Conservation (phyloP, 2,113 vertebrate species). For the Dendropsophus ebraccatus region DNA sequence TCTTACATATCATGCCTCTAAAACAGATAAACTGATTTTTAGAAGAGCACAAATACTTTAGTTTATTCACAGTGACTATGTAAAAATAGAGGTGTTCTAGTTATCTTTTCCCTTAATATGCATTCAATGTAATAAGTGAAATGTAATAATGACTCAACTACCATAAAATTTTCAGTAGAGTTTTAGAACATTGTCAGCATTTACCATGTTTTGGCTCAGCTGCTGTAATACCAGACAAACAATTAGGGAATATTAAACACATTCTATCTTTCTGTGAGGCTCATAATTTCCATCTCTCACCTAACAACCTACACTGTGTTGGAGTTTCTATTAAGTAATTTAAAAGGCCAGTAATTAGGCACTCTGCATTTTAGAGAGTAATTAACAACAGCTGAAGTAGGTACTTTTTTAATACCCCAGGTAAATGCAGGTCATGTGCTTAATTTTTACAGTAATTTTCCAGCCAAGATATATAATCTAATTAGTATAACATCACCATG, state of each 20-base stretch:
- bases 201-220: constrained; percentile 33
- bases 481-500: constrained; percentile 34
- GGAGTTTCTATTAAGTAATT: constrained; percentile 58
- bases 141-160: background rate
- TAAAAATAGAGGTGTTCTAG: no score
- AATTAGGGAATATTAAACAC: constrained; percentile 58
- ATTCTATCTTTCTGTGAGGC: constrained; percentile 53
- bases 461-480: constrained; percentile 47
- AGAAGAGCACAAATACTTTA: no score
- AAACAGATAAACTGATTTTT: no score
- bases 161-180: background rate
- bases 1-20: no score
- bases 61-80: no score
- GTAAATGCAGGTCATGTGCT: constrained; percentile 54
- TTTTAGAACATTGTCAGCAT: constrained; percentile 34
- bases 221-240: constrained; percentile 37
- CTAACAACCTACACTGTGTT: constrained; percentile 56
- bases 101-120: no score
- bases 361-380: constrained; percentile 50
- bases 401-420: constrained; percentile 56
- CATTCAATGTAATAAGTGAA: background rate
- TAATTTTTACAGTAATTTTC: constrained; percentile 41
- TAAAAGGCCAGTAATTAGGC: constrained; percentile 57
- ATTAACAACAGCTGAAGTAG: constrained; percentile 57
- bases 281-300: constrained; percentile 53